phyloP scores from a whole-genome alignment of 2,797 vertebrate species.

The Stomatorhinus walkeri region DNA sequence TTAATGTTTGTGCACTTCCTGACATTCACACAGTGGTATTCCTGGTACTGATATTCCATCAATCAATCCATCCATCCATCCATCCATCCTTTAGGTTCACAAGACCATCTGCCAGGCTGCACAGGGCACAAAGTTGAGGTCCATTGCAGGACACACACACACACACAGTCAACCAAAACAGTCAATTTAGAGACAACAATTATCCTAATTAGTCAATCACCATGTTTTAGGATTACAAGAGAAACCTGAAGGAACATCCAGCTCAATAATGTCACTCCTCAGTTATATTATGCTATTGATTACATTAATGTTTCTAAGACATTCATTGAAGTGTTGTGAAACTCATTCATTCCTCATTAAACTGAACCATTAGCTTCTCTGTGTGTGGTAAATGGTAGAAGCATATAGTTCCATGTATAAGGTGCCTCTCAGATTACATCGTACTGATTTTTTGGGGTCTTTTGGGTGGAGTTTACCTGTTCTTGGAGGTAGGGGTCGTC shows the following conservation, averaged over 20 bases:
- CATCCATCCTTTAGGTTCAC: neutral
- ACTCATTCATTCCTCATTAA: neutral
- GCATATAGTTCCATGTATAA: neutral
- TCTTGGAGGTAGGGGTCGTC: conserved; percentile 35
- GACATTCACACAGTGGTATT: neutral
- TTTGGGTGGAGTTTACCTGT: conserved; percentile 28
- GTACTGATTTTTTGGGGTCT: neutral
- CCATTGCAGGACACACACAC: neutral
- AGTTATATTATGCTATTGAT: neutral
- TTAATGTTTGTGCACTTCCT: neutral
- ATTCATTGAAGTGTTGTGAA: neutral
- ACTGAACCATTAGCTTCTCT: neutral
- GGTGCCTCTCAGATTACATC: neutral
- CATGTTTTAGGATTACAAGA: neutral
- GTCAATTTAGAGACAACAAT: neutral
- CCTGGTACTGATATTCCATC: neutral
- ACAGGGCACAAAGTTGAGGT: neutral
- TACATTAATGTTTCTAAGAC: neutral
- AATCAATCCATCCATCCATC: neutral
- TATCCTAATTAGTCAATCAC: neutral
- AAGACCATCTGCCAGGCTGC: neutral
- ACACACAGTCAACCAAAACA: neutral
- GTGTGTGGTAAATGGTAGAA: neutral
- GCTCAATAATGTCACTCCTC: neutral
- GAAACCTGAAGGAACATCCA: neutral